These are phyloP conservation scores for Zeuzera pyrina DNA, from an alignment of 2,888 invertebrate genomes.

Conservation along the genomic window DNA sequence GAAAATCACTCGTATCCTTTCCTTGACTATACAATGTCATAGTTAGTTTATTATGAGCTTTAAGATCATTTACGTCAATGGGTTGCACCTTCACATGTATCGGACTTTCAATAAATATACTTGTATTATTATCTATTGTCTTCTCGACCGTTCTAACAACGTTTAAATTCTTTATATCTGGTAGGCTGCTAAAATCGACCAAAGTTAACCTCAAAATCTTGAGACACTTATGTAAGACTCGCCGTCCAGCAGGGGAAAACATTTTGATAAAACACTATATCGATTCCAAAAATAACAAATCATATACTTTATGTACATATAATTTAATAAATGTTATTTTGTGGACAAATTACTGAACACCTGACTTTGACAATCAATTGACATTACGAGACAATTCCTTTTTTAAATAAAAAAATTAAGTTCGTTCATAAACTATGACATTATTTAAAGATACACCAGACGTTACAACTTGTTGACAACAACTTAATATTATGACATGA, in stretches of 20 bases:
- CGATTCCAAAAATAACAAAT: too few relatives aligned
- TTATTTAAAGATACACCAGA: too few relatives aligned
- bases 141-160: conserved; percentile 63
- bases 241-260: conserved; percentile 47
- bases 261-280: conserved; percentile 40
- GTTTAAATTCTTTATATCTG: conserved; percentile 58
- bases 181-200: conserved; percentile 51
- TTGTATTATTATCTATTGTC: conserved; percentile 57
- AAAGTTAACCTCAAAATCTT: conserved; percentile 69
- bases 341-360: conserved; percentile 19
- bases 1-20: conserved; percentile 56
- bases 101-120: conserved; percentile 64
- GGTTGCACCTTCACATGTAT: conserved; percentile 65
- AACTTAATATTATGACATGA: too few relatives aligned
- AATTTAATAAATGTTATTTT: not conserved
- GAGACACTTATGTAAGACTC: conserved; percentile 59
- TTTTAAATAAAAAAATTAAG: too few relatives aligned
- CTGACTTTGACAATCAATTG: conserved; percentile 38
- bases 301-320: too few relatives aligned
- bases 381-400: not conserved
- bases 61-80: conserved; percentile 57
- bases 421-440: too few relatives aligned
- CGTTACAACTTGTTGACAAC: too few relatives aligned
- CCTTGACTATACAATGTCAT: conserved; percentile 63
- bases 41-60: conserved; percentile 56